A percentile compares a stretch with the other conserved stretches of the same genome.
Evolutionary conservation across 2,797 vertebrate genomes (phyloP).

Genomic region (Brachymystax lenok): DNA sequence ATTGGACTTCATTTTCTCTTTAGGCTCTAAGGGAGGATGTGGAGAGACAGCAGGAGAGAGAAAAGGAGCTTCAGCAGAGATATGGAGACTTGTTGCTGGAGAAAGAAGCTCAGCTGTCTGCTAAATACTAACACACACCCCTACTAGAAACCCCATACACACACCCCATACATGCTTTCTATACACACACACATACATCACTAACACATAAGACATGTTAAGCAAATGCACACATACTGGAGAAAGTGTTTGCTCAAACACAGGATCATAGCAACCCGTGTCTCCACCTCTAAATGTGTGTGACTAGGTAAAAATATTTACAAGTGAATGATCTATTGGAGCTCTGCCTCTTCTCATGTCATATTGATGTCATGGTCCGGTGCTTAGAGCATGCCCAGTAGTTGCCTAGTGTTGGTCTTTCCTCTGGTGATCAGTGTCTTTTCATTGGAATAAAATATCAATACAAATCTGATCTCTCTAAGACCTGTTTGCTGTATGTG

Average conservation of each 20-base stretch:
- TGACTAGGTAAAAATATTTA: neutral
- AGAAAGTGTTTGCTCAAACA: neutral
- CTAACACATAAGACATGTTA: neutral
- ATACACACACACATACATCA: constrained; percentile 1
- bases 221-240: constrained; percentile 11
- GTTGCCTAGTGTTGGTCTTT: neutral
- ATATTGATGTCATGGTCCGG: neutral
- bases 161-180: neutral
- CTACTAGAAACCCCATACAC: constrained; percentile 1
- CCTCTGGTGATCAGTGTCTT: neutral
- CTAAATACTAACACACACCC: constrained; percentile 54
- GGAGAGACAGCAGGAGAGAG: constrained; percentile 92
- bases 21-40: constrained; percentile 94
- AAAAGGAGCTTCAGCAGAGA: constrained; percentile 95
- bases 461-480: neutral
- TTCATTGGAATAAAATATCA: neutral
- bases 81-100: constrained; percentile 92
- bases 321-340: neutral
- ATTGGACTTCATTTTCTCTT: neutral
- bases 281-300: neutral
- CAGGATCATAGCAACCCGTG: neutral
- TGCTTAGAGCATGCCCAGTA: neutral
- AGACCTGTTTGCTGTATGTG: too few relatives aligned
- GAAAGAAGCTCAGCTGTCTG: constrained; percentile 79
- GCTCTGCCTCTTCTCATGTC: neutral